Evolutionary conservation across 2,888 invertebrate species (phyloP).

Genomic region (Mythimna pallens): DNA sequence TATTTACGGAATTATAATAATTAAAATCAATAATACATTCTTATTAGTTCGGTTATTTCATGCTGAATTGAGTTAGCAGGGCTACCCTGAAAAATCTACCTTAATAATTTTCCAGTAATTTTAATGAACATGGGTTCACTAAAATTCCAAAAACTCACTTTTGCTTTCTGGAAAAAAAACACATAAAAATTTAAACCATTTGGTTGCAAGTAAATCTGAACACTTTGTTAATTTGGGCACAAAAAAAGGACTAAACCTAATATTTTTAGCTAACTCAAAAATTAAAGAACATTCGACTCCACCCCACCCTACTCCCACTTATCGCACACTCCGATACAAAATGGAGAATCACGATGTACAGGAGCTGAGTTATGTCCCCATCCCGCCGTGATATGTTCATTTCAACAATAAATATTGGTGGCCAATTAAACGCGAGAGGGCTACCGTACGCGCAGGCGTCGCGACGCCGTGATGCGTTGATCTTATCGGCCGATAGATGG

Average conservation of each 20-base stretch:
- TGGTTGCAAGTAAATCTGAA: no score
- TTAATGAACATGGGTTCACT: no score
- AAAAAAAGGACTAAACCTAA: not conserved
- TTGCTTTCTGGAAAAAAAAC: no score
- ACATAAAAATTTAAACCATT: no score
- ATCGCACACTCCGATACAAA: constrained; percentile 88
- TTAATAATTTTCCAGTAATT: no score
- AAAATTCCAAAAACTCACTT: no score
- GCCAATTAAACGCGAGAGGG: constrained; percentile 84
- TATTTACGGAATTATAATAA: no score
- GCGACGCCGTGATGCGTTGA: constrained; percentile 53
- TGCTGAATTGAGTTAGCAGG: no score
- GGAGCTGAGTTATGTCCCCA: constrained; percentile 89
- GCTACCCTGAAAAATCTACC: no score
- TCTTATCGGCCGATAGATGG: constrained; percentile 63
- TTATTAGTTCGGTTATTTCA: no score
- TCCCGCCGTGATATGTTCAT: constrained; percentile 87
- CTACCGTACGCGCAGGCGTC: constrained; percentile 66
- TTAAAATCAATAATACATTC: no score
- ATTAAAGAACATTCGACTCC: constrained; percentile 65
- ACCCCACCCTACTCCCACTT: constrained; percentile 75
- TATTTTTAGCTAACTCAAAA: not conserved
- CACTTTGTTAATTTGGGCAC: not conserved
- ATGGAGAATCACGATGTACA: constrained; percentile 88
- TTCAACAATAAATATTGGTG: constrained; percentile 89